phyloP scores from a whole-genome alignment of 53 echinoderm and acorn worm species.

The Stichopus horrens region DNA sequence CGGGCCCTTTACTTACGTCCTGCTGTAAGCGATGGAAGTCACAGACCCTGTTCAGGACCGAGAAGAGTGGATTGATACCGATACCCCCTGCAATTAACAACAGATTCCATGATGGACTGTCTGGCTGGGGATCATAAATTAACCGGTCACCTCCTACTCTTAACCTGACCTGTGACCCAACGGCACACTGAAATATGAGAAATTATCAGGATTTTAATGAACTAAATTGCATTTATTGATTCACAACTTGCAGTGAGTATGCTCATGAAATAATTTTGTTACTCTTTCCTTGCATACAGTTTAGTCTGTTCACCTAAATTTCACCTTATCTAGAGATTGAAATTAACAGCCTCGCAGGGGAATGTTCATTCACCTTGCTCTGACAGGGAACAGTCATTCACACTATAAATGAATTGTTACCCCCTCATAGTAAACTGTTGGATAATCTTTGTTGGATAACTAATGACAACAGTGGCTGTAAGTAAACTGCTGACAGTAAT shows the following conservation, averaged over 20 bases:
- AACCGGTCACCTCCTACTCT: slow-evolving; percentile 91
- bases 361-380: no score
- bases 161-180: slow-evolving; percentile 69
- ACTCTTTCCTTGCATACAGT: background rate
- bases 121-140: slow-evolving; percentile 71
- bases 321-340: no score
- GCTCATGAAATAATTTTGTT: background rate
- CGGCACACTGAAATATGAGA: slow-evolving; percentile 65
- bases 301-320: no score
- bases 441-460: no score
- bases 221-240: background rate
- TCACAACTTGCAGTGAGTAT: background rate
- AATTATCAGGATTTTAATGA: background rate
- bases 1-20: slow-evolving; percentile 6
- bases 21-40: slow-evolving; percentile 43
- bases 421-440: no score
- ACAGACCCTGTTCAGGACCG: slow-evolving; percentile 69
- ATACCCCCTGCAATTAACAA: slow-evolving; percentile 95
- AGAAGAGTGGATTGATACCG: slow-evolving; percentile 88
- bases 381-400: no score
- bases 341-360: no score
- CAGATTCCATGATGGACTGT: slow-evolving; percentile 72
- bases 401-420: no score
- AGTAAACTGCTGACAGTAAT: no score
- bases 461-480: no score